phyloP scores from a whole-genome alignment of 37 sponge, comb jelly and placozoan species.

The Dysidea cf. avara region DNA sequence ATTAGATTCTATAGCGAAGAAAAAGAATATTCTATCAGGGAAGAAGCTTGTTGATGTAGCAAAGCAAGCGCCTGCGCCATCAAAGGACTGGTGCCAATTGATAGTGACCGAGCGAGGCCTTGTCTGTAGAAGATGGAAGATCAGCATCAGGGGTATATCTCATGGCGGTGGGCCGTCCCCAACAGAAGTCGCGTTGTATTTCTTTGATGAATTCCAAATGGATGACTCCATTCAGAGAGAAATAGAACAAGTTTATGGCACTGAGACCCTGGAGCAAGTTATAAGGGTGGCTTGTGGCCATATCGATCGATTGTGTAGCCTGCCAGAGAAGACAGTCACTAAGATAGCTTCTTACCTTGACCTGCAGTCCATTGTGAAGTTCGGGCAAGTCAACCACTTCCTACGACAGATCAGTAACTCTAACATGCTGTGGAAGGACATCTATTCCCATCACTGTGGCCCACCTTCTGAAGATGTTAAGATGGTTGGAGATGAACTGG shows the following conservation, averaged over 20 bases:
- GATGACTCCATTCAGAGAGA: slow-evolving; percentile 56
- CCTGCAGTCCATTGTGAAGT: slow-evolving; percentile 58
- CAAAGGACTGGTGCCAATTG: slow-evolving; percentile 87
- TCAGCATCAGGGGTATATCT: slow-evolving; percentile 58
- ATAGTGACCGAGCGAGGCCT: slow-evolving; percentile 88
- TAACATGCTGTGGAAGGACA: slow-evolving; percentile 64
- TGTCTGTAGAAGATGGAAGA: slow-evolving; percentile 83
- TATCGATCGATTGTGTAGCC: slow-evolving; percentile 49
- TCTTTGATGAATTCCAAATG: slow-evolving; percentile 46
- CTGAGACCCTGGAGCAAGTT: slow-evolving; percentile 37
- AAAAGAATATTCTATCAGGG: slow-evolving; percentile 38
- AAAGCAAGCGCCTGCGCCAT: slow-evolving; percentile 82
- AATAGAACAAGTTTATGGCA: slow-evolving; percentile 55
- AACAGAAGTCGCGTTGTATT: slow-evolving; percentile 36
- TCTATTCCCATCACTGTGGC: slow-evolving; percentile 65
- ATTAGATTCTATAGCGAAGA: slow-evolving; percentile 3
- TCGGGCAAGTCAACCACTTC: slow-evolving; percentile 63
- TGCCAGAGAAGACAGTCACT: slow-evolving; percentile 47
- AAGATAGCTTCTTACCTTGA: slow-evolving; percentile 57
- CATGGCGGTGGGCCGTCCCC: slow-evolving; percentile 44
- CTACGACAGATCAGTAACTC: slow-evolving; percentile 65
- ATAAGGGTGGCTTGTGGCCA: slow-evolving; percentile 21
- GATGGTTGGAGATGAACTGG: slow-evolving; percentile 69
- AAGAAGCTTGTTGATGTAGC: slow-evolving; percentile 68
- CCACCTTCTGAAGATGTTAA: slow-evolving; percentile 54